Conservation (phyloP, 2,113 vertebrate genomes). For the Hemiprocne comata region DNA sequence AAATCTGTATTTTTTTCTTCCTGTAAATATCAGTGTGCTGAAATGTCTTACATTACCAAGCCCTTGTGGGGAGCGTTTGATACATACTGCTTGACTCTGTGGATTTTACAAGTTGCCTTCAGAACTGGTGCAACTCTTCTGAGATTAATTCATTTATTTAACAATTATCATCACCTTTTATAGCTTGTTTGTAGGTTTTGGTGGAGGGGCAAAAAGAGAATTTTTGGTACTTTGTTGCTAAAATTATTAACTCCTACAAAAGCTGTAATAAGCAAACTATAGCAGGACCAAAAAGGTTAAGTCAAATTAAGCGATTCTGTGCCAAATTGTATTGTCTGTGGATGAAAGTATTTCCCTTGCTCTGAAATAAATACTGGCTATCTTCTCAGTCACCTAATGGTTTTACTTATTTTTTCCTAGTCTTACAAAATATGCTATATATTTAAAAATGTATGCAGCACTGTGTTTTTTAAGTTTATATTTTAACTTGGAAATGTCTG, state of each 20-base stretch:
- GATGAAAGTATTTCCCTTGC: not conserved
- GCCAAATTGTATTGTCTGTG: not conserved
- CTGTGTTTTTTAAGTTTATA: not conserved
- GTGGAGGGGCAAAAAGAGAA: not conserved
- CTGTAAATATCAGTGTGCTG: not conserved
- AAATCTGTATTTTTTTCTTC: not conserved
- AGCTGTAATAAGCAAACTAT: not conserved
- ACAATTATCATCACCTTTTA: not conserved
- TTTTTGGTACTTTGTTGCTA: not conserved
- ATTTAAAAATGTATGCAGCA: not conserved
- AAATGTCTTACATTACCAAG: not conserved
- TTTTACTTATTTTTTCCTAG: not conserved
- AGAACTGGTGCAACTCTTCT: not conserved
- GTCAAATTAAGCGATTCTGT: not conserved
- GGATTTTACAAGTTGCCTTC: not conserved
- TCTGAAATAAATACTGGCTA: not conserved
- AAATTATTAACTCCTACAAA: not conserved
- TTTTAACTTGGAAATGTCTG: not conserved
- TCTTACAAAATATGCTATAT: not conserved
- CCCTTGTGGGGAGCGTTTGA: not conserved
- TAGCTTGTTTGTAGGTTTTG: not conserved
- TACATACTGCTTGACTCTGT: not conserved
- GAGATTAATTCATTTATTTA: not conserved
- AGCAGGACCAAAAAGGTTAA: not conserved
- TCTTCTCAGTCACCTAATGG: not conserved